These are phyloP conservation scores for Stichopus chloronotus DNA, from an alignment of 35 echinoderm and acorn worm species.

Conservation along the genomic window DNA sequence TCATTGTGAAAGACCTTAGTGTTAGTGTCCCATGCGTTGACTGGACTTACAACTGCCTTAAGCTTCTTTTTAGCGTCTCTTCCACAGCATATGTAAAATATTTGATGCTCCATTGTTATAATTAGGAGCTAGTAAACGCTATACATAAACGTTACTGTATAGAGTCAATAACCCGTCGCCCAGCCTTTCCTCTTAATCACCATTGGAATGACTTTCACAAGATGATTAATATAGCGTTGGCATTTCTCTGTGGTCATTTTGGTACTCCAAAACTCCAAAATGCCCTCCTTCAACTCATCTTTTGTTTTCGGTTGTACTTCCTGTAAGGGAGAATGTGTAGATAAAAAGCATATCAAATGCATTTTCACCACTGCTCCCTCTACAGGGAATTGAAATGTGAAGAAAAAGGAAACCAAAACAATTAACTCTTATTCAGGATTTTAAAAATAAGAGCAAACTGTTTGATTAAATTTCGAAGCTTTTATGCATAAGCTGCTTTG, in stretches of 20 bases:
- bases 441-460: too few relatives aligned
- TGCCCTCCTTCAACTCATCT: slow-evolving; percentile 27
- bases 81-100: background rate
- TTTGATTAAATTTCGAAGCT: too few relatives aligned
- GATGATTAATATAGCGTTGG: background rate
- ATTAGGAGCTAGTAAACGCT: background rate
- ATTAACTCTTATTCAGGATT: too few relatives aligned
- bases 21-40: too few relatives aligned
- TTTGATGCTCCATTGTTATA: background rate
- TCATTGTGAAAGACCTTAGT: too few relatives aligned
- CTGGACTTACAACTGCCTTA: background rate
- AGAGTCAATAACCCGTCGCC: background rate
- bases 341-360: too few relatives aligned
- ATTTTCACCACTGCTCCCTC: too few relatives aligned
- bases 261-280: slow-evolving; percentile 8
- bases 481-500: too few relatives aligned
- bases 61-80: background rate
- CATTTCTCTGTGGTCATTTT: background rate
- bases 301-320: slow-evolving; percentile 36
- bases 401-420: too few relatives aligned
- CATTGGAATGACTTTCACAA: slow-evolving; percentile 8
- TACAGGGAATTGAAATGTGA: too few relatives aligned
- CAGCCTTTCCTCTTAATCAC: slow-evolving; percentile 13
- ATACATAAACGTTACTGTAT: too few relatives aligned
- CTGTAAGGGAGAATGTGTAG: background rate